Base-by-base conservation (phyloP, 2,888 invertebrate genomes). In the Scaptodrosophila latifasciaeformis region DNA sequence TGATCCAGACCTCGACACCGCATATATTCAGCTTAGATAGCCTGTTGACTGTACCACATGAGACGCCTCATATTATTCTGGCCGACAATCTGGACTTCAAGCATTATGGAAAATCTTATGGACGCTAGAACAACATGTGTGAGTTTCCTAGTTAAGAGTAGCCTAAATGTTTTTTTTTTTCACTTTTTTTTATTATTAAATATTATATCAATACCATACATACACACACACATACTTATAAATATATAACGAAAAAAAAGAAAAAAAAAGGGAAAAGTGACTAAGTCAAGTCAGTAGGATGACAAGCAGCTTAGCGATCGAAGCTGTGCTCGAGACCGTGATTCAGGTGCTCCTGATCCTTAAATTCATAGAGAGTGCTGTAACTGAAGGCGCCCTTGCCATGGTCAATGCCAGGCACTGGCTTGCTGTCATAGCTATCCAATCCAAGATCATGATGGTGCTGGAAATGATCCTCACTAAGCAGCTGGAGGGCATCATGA, bases 371-470 rank as follows among this genome's bases (percentile, higher is more conserved):
- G 18, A 82, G 62, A 4, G 82, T 85, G 65, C 84, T 85, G 50
- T 85, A 85, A 62, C 85, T 85, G 37, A 80, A 83, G 30, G 85
- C 84, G 1, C 85, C 85, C 54, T 85, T 84, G 68, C 84, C 84
- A 31, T 85, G 84, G 59, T 84, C 81, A 46, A 85, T 85, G 55
- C 83, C 83, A 6, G 70, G 75, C 57, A 83, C 82, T 2, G 83
- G 82, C 54, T 81, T 67, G 17, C 65, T 71, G 13, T 62, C 69
- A 24, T 62, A 62, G 40, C 59, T 42, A 12, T 53, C 51, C 34
- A 59, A 56, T n/a, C 45, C 49, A 13, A 44, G 29, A 3, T 19
- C 13, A 6, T 42, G 30, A n/a, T 51, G 47, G 6, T 40, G n/a
- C 12, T 24, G 2, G 10, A 19, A 9, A 15, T 44, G 37, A 3